These are phyloP conservation scores for Iphiclides podalirius DNA, from an alignment of 2,888 invertebrate genomes.

Conservation along the genomic window DNA sequence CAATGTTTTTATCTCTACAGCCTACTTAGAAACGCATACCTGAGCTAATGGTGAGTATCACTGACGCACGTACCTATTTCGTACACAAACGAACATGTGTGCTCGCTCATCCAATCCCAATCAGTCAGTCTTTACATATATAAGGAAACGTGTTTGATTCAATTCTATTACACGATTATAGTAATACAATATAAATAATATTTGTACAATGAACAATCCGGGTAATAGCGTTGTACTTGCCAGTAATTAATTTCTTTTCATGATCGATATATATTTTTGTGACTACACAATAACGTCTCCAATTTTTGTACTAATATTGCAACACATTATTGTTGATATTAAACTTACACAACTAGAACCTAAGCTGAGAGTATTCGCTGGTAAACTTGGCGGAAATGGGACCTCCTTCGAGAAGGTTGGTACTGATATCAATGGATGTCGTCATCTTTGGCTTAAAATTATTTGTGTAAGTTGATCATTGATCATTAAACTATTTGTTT, in stretches of 20 bases:
- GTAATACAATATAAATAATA: slow-evolving; percentile 3
- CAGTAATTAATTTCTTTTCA: slow-evolving; percentile 3
- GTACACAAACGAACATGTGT: neutral
- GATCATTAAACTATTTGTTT: neutral
- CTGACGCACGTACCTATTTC: neutral
- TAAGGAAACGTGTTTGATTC: neutral
- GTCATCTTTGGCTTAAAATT: slow-evolving; percentile 31
- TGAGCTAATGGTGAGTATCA: neutral
- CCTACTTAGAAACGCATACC: neutral
- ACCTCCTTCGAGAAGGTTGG: neutral
- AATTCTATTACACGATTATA: slow-evolving; percentile 1
- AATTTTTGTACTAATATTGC: slow-evolving; percentile 18
- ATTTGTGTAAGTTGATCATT: slow-evolving; percentile 22
- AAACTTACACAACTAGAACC: slow-evolving; percentile 26
- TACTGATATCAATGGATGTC: slow-evolving; percentile 3
- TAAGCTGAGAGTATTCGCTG: slow-evolving; percentile 33
- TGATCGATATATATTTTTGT: neutral
- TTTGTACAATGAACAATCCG: slow-evolving; percentile 10
- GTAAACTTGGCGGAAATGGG: slow-evolving; percentile 28
- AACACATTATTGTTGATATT: slow-evolving; percentile 9
- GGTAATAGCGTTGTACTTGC: slow-evolving; percentile 19
- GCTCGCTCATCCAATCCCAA: neutral
- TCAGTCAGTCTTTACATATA: slow-evolving; percentile 17
- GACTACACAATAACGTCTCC: slow-evolving; percentile 5
- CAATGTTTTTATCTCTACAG: neutral